These are phyloP conservation scores for Chascanopsetta lugubris DNA, from an alignment of 2,113 vertebrate genomes.

Conservation along the genomic window DNA sequence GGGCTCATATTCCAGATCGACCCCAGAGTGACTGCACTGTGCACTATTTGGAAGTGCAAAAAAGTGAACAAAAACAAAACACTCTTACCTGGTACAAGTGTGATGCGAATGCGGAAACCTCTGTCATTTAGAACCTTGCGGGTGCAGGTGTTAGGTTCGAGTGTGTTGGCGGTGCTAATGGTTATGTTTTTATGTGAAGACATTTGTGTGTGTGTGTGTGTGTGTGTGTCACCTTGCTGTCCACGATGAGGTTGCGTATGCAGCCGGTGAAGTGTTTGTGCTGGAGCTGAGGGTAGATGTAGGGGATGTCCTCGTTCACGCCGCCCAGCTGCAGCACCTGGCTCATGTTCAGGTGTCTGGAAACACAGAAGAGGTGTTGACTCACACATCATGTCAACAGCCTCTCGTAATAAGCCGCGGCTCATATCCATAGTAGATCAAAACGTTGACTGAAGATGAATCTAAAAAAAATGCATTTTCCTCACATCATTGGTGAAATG, in stretches of 20 bases:
- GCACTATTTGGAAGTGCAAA: conserved; percentile 33
- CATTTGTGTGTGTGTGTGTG: background rate
- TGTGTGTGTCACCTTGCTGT: conserved; percentile 85
- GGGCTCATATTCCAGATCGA: conserved; percentile 42
- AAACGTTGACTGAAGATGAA: no score
- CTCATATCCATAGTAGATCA: background rate
- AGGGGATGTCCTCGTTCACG: conserved; percentile 86
- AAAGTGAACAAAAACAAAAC: conserved; percentile 48
- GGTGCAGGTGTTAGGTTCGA: conserved; percentile 41
- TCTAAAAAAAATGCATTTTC: background rate
- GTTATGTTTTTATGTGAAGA: conserved; percentile 4
- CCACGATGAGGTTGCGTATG: conserved; percentile 86
- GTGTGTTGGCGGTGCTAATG: conserved; percentile 22
- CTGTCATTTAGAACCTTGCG: conserved; percentile 55
- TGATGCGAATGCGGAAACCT: conserved; percentile 36
- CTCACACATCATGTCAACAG: background rate
- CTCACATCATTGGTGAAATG: background rate
- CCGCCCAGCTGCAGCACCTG: conserved; percentile 89
- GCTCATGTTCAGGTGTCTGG: conserved; percentile 84
- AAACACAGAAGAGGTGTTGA: background rate
- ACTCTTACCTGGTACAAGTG: conserved; percentile 24
- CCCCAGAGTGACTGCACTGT: conserved; percentile 4
- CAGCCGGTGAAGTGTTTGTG: conserved; percentile 90
- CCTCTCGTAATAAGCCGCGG: background rate
- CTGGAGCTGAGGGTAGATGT: conserved; percentile 85